Base-by-base conservation (phyloP, 2,888 invertebrate species). In the Drosophila bunnanda region DNA sequence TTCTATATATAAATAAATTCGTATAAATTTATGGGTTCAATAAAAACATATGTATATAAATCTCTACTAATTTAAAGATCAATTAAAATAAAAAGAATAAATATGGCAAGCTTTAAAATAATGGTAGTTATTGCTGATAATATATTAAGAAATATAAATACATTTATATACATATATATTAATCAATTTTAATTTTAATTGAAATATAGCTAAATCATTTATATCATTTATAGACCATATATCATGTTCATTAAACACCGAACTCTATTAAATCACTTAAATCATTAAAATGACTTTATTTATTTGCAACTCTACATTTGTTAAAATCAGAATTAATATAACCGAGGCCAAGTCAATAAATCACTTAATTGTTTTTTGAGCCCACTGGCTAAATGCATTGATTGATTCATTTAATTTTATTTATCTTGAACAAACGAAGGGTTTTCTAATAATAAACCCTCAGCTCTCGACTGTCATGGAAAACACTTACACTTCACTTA, bases 361-460 rank as follows among this genome's bases (percentile, higher is more conserved):
- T 36, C 22, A 59, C 28, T 39, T 55, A 28, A 36, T 52, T 58
- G 25, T 20, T 25, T 15, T 28, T 28, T 20, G 2, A 28, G 50
- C 17, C 52, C 12, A 12, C 25, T 8, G 52, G 28, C 58, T 5
- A 39, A 39, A 39, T 12, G 4, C 7, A 32, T 7, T 59, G n/a
- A 22, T 55, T 39, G 20, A 20, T 30, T 30, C 8, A 41, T 55
- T 39, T 39, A 56, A 32, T 56, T 59, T 22, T 30, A 54, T 55
- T 39, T 56, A 39, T 56, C 38, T 32, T 39, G 13, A 59, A 22
- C 39, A 39, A 59, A 39, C 56, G 59, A 12, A 9, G 30, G 10
- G 39, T 25, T 17, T 20, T 17, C 34, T 38, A 13, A 55, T 55
- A 15, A 22, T 30, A 39, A 39, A 30, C 46, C 6, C 46, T 28